A percentile compares a stretch with the other conserved stretches of the same genome.
These are phyloP conservation scores for Drosophila nigromelanica DNA, from an alignment of 1,140 invertebrate species.

Conservation along the genomic window DNA sequence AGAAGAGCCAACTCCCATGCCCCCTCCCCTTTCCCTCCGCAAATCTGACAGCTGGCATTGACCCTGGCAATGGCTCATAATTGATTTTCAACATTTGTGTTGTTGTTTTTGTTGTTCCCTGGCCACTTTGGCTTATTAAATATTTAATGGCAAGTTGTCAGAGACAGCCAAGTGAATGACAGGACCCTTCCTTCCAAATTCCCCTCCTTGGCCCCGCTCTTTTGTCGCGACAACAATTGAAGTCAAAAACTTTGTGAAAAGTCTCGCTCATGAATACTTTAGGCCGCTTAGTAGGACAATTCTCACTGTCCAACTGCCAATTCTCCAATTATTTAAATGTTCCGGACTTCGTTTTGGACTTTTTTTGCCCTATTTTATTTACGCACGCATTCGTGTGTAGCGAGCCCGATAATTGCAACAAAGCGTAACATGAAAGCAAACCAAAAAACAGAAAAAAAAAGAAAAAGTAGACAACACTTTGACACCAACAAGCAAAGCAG, in stretches of 20 bases:
- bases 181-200: constrained; percentile 11
- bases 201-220: not conserved
- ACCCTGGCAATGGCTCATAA: constrained; percentile 44
- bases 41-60: not conserved
- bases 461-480: constrained; percentile 72
- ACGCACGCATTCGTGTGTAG: constrained; percentile 78
- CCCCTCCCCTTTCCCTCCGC: too few species aligned
- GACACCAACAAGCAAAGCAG: constrained; percentile 52
- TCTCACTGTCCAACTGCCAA: constrained; percentile 38
- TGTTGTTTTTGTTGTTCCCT: constrained; percentile 37
- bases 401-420: constrained; percentile 76
- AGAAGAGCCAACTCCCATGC: not conserved
- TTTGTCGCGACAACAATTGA: constrained; percentile 60
- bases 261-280: constrained; percentile 60
- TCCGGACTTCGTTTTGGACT: constrained; percentile 6
- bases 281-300: constrained; percentile 34
- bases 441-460: constrained; percentile 40
- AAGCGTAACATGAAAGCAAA: constrained; percentile 50
- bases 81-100: constrained; percentile 66
- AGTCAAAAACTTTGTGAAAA: constrained; percentile 46
- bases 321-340: constrained; percentile 73
- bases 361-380: constrained; percentile 55
- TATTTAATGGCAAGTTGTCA: constrained; percentile 74
- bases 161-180: constrained; percentile 59
- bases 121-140: constrained; percentile 78